Evolutionary conservation across 2,888 invertebrate species (phyloP).

Genomic region (Apodemia mormo): DNA sequence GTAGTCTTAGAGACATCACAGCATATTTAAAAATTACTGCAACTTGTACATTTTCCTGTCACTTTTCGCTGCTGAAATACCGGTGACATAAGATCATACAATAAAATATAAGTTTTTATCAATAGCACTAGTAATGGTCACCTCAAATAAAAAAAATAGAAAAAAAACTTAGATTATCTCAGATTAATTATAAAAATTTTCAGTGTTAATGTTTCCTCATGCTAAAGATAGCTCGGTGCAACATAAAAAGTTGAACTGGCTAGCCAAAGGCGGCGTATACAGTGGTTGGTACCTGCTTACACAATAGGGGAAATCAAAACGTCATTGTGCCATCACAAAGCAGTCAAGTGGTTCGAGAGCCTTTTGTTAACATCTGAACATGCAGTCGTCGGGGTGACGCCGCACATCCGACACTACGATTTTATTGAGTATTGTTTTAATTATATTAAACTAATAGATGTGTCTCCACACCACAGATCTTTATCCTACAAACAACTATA

Average conservation of each 20-base stretch:
- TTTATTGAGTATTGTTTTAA: constrained; percentile 15
- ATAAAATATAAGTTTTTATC: too few relatives aligned
- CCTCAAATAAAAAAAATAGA: too few relatives aligned
- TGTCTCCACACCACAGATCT: neutral
- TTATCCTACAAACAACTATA: neutral
- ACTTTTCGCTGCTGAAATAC: too few relatives aligned
- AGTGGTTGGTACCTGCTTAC: constrained; percentile 53
- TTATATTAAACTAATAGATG: constrained; percentile 2
- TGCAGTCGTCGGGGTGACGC: constrained; percentile 14
- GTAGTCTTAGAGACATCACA: too few relatives aligned
- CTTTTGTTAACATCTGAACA: constrained; percentile 45
- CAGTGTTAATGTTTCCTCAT: neutral
- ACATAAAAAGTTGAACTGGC: neutral
- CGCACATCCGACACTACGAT: constrained; percentile 5
- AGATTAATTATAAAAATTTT: neutral
- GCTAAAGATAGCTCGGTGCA: neutral
- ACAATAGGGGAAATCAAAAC: constrained; percentile 65
- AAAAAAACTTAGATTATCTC: neutral
- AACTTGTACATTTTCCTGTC: too few relatives aligned
- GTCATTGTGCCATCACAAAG: constrained; percentile 59
- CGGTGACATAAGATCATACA: too few relatives aligned
- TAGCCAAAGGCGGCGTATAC: constrained; percentile 22
- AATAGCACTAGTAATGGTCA: too few relatives aligned
- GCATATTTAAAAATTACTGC: too few relatives aligned
- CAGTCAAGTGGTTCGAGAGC: constrained; percentile 58